phyloP scores from a whole-genome alignment of 2,888 invertebrate species.

The Melinopterus prodromus region DNA sequence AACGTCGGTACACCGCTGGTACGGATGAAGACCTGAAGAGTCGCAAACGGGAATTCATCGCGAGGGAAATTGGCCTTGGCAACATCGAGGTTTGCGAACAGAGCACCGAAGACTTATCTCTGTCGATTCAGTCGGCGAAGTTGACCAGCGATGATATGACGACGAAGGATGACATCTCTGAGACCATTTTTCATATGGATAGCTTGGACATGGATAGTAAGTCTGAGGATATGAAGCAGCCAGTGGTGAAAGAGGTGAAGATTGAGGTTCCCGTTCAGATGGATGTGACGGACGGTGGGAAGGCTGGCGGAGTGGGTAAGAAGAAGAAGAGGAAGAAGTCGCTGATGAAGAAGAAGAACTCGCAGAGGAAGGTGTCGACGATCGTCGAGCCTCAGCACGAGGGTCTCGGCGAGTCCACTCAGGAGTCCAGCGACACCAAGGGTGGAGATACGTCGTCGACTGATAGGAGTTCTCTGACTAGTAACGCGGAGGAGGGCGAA shows the following conservation, averaged over 20 bases:
- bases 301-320: conserved; percentile 70
- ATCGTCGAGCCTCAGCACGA: conserved; percentile 29
- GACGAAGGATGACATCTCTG: conserved; percentile 60
- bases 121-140: conserved; percentile 54
- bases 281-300: conserved; percentile 29
- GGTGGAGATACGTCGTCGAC: conserved; percentile 52
- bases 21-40: conserved; percentile 51
- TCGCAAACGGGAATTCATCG: conserved; percentile 57
- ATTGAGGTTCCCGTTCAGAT: conserved; percentile 12
- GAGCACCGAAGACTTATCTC: conserved; percentile 55
- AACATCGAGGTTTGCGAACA: conserved; percentile 58
- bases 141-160: conserved; percentile 57
- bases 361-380: conserved; percentile 69
- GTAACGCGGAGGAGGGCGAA: conserved; percentile 57
- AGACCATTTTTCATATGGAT: conserved; percentile 75
- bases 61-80: conserved; percentile 58
- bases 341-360: conserved; percentile 81
- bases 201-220: conserved; percentile 64
- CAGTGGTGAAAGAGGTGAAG: conserved; percentile 15
- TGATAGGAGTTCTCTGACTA: conserved; percentile 58
- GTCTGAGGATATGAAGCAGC: conserved; percentile 57
- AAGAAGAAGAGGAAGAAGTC: conserved; percentile 83
- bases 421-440: conserved; percentile 59
- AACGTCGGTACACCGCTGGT: conserved; percentile 64
- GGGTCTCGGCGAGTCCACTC: conserved; percentile 34